Conservation (phyloP, 1,140 invertebrate genomes). For the Ceratina australensis region DNA sequence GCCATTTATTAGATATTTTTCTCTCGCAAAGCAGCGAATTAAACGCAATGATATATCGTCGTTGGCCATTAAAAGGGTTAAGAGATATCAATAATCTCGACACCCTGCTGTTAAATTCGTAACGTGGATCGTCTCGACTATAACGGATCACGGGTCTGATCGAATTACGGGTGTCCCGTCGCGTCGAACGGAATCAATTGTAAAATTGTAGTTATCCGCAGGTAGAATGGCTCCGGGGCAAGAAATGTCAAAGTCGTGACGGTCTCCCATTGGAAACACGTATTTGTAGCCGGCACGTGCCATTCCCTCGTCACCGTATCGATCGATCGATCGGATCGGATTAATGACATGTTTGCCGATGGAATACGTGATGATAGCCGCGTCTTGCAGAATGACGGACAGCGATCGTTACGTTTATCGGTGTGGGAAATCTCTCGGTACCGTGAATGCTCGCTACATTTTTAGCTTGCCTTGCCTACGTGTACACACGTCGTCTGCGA, state of each 20-base stretch:
- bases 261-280: conserved; percentile 20
- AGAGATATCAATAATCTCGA: too few species aligned
- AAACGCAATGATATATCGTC: too few species aligned
- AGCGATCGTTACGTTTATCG: conserved; percentile 1
- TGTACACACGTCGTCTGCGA: not conserved
- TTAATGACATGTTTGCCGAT: conserved; percentile 33
- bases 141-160: too few species aligned
- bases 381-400: conserved; percentile 18
- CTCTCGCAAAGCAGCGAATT: too few species aligned
- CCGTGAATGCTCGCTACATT: not conserved
- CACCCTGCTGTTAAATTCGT: too few species aligned
- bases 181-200: too few species aligned
- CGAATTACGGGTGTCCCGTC: too few species aligned
- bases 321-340: conserved; percentile 38
- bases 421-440: not conserved
- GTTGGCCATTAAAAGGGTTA: too few species aligned
- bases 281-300: conserved; percentile 32
- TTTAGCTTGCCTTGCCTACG: not conserved
- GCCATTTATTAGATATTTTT: too few species aligned
- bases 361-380: conserved; percentile 29
- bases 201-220: too few species aligned
- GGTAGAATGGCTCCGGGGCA: not conserved
- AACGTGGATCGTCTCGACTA: too few species aligned
- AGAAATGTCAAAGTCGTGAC: conserved; percentile 14
- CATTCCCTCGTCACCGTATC: not conserved